Evolutionary conservation across 2,113 vertebrate species (phyloP).

Genomic region (Papio anubis): DNA sequence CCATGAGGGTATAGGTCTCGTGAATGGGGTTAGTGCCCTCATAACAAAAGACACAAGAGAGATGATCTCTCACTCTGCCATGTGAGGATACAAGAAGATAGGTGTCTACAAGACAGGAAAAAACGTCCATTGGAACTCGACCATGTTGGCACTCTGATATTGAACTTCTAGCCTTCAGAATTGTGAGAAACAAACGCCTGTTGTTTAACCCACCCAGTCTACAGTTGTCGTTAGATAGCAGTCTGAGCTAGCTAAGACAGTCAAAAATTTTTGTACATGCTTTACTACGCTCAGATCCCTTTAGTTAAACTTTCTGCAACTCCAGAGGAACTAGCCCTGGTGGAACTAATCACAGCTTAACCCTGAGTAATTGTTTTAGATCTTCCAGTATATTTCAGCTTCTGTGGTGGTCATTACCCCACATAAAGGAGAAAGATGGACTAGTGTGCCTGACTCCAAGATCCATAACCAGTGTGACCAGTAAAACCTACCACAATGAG

Average conservation of each 20-base stretch:
- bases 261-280: not conserved
- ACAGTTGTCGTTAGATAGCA: not conserved
- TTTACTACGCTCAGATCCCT: not conserved
- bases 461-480: not conserved
- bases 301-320: not conserved
- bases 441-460: not conserved
- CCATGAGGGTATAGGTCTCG: not conserved
- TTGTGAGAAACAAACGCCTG: not conserved
- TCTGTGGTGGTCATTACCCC: not conserved
- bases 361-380: not conserved
- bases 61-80: not conserved
- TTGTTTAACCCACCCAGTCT: not conserved
- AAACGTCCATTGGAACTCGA: not conserved
- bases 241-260: too few species aligned
- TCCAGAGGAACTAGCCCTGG: not conserved
- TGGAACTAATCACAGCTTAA: not conserved
- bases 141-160: not conserved
- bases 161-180: not conserved
- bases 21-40: not conserved
- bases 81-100: not conserved
- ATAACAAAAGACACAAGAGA: not conserved
- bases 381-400: not conserved
- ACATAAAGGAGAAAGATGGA: not conserved
- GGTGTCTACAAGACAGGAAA: not conserved
- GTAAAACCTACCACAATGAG: rapidly evolving